Base-by-base conservation (phyloP, 2,113 vertebrate species). In the Scopus umbretta region DNA sequence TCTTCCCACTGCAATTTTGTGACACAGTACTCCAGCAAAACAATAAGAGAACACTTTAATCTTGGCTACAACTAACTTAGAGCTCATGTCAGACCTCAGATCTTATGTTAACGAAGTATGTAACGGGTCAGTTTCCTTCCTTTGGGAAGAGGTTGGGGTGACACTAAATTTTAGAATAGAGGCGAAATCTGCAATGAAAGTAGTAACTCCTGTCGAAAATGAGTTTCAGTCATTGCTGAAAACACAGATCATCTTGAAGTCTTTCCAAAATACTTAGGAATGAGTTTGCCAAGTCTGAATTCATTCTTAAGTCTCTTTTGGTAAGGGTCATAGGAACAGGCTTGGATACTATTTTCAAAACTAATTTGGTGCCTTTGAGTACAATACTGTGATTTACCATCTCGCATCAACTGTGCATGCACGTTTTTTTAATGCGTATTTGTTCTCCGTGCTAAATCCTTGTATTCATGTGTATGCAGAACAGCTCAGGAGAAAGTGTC, bases 271-370 rank as follows among this genome's bases (percentile, higher is more conserved):
- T 70, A 32, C 45, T 52, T 11, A 34, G 66, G 65, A 56, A 40
- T 27, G 50, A 7, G 29, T 83, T 94, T 88, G 91, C 74, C 88
- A 89, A 71, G 88, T 43, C 75, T 63, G 72, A 86, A 45, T 90
- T 84, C 3, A 11, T 88, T 88, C 83, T 50, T 63, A 26, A 72
- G 80, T 80, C 75, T 82, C 55, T 71, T 65, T 49, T 90, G 71
- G 47, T 75, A 79, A 74, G 90, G 92, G 73, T 84, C 22, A 4
- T 53, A 63, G 65, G 63, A 90, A 38, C 53, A 59, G 62, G 10
- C 81, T 83, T 22, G 58, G 63, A 42, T 71, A 8, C n/a, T 62
- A 0, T 68, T 94, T 83, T 61, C 52, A 59, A 72, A 74, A 20
- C 30, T 27, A 22, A 38, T 42, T 79, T 3, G 8, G 67, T 56